Evolutionary conservation across 2,888 invertebrate species (phyloP).

Genomic region (Miltochrista miniata): DNA sequence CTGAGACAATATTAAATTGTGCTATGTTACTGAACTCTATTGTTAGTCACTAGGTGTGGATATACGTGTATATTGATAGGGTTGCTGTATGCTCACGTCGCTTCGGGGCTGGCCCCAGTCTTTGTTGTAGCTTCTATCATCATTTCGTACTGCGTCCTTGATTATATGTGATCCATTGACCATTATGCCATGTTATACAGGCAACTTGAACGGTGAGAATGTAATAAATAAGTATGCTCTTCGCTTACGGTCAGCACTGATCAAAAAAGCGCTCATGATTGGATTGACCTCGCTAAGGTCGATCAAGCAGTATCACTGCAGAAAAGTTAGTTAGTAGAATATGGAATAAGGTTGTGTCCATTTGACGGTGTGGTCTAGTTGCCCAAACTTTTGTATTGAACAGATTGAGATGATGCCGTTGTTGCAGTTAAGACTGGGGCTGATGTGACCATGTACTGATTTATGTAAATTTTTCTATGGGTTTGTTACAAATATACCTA

Average conservation of each 20-base stretch:
- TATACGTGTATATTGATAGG: conserved; percentile 61
- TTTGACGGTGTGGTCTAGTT: too few relatives aligned
- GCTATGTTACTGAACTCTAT: conserved; percentile 71
- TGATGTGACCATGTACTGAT: conserved; percentile 72
- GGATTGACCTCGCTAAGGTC: too few relatives aligned
- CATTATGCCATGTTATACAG: too few relatives aligned
- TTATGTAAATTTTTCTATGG: conserved; percentile 81
- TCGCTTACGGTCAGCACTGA: too few relatives aligned
- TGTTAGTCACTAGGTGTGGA: conserved; percentile 66
- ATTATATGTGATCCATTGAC: neutral
- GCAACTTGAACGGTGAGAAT: too few relatives aligned
- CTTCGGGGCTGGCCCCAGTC: conserved; percentile 74
- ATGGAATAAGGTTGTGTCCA: too few relatives aligned
- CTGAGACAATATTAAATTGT: conserved; percentile 67
- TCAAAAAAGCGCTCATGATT: too few relatives aligned
- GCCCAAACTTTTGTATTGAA: conserved; percentile 19
- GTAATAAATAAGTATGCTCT: too few relatives aligned
- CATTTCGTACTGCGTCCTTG: conserved; percentile 7
- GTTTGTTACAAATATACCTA: conserved; percentile 67
- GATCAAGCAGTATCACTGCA: too few relatives aligned
- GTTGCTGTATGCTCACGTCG: conserved; percentile 67
- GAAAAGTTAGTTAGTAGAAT: too few relatives aligned
- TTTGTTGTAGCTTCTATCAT: conserved; percentile 43
- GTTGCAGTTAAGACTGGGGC: conserved; percentile 69
- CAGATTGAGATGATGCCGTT: conserved; percentile 15